Evolutionary conservation across 2,113 vertebrate genomes (phyloP).

Genomic region (Crotophaga sulcirostris): DNA sequence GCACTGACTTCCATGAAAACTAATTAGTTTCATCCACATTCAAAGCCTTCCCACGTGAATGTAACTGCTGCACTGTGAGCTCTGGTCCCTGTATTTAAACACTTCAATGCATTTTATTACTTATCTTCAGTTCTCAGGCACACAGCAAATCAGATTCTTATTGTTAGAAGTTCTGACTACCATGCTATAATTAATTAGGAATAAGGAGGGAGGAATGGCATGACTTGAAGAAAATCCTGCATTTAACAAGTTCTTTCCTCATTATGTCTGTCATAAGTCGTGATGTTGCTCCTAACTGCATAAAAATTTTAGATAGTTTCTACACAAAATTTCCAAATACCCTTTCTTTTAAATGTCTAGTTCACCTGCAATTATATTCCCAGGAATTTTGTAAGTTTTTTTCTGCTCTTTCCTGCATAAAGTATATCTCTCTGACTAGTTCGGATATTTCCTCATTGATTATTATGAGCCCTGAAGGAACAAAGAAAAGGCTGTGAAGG

Average conservation of each 20-base stretch:
- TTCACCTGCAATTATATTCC: neutral
- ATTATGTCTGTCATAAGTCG: neutral
- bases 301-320: neutral
- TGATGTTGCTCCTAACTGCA: neutral
- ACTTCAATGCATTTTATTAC: neutral
- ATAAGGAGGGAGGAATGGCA: neutral
- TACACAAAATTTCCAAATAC: neutral
- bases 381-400: neutral
- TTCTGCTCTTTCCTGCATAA: neutral
- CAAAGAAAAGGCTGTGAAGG: neutral
- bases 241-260: neutral
- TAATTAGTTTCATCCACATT: neutral
- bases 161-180: neutral
- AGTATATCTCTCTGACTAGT: neutral
- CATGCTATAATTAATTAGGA: neutral
- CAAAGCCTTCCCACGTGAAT: neutral
- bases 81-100: neutral
- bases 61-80: neutral
- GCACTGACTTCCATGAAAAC: neutral
- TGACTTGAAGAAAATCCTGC: neutral
- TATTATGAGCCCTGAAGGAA: neutral
- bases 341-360: neutral
- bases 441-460: neutral
- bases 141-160: neutral
- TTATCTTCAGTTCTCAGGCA: constrained; percentile 29